Evolutionary conservation across 2,888 invertebrate species (phyloP), one percentile per base, ranked within the genome.

Genomic region (Merodon equestris): DNA sequence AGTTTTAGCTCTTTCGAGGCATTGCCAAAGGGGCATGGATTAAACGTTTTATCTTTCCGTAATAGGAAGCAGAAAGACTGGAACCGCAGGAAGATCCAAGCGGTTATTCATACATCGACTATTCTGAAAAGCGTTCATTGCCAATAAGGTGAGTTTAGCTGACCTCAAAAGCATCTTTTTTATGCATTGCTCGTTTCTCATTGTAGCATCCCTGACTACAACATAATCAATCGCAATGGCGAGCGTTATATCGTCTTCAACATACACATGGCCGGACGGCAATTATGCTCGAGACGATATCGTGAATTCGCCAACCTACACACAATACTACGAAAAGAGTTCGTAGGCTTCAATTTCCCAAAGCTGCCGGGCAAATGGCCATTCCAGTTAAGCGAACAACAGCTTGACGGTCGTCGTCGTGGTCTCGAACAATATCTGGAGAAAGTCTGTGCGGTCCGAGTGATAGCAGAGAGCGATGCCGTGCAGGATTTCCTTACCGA

Each of bases 361-460:
- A 98, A 98, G 90, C 89, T 99, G 84, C 99, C 99, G 0, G 97
- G 98, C 71, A 99, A 99, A 90, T 99, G 99, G 97, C 97, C 98
- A 64, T 99, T 99, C 88, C 94, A 94, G 87, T 91, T 99, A 84
- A 97, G 96, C 87, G 99, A 99, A 86, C 99, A 99, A 87, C 99
- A 99, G 88, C 90, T 99, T 77, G 99, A 99, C 89, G 94, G 96
- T 0, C 91, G 99, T 75, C 91, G 99, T 81, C 92, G 99, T 83
- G 98, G 98, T n/a, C 91, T 99, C 50, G 99, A 99, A 89, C 97
- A 97, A 89, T 99, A 99, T 91, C 91, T 99, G 87, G 99, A 99
- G 89, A 97, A 98, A 91, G 92, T 99, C 0, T 99, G 99, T 90
- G 97, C 99, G 7, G 97, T 99, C 13, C 92, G 98, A 42, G 98